Evolutionary conservation across 2,888 invertebrate genomes (phyloP).

Genomic region (Cryptosula pallasiana): DNA sequence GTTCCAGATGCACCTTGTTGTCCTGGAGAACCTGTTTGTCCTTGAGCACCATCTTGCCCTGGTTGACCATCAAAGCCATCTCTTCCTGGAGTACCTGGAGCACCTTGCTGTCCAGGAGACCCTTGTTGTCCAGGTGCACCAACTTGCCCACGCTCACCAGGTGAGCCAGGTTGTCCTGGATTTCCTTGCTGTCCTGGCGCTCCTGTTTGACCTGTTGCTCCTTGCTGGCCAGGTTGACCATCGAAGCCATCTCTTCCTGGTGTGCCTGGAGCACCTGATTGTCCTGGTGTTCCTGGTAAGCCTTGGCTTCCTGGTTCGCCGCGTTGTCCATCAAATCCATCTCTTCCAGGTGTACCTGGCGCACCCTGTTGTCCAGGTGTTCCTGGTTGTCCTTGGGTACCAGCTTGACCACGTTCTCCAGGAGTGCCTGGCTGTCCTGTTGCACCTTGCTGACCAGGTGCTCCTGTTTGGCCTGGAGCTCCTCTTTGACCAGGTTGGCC

Average conservation of each 20-base stretch:
- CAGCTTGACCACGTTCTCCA: neutral
- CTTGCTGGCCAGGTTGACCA: slow-evolving; percentile 15
- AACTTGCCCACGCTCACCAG: neutral
- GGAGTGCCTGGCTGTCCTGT: neutral
- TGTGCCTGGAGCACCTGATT: neutral
- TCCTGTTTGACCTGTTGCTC: neutral
- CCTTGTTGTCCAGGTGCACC: neutral
- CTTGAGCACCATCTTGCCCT: neutral
- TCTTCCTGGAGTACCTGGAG: neutral
- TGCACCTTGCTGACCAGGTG: neutral
- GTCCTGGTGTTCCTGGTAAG: slow-evolving; percentile 1
- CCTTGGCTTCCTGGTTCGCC: slow-evolving; percentile 15
- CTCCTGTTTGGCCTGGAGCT: neutral
- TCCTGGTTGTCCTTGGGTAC: slow-evolving; percentile 3
- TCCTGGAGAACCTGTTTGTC: neutral
- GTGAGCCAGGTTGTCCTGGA: neutral
- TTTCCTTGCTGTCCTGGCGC: neutral
- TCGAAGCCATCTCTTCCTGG: neutral
- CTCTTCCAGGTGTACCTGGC: neutral
- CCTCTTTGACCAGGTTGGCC: slow-evolving; percentile 10
- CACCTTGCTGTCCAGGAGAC: slow-evolving; percentile 20
- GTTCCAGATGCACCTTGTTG: neutral
- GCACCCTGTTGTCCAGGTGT: neutral
- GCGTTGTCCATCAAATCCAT: neutral
- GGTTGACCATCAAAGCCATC: slow-evolving; percentile 11